Conservation (phyloP, 1,140 invertebrate species). For the Hycleus cichorii region DNA sequence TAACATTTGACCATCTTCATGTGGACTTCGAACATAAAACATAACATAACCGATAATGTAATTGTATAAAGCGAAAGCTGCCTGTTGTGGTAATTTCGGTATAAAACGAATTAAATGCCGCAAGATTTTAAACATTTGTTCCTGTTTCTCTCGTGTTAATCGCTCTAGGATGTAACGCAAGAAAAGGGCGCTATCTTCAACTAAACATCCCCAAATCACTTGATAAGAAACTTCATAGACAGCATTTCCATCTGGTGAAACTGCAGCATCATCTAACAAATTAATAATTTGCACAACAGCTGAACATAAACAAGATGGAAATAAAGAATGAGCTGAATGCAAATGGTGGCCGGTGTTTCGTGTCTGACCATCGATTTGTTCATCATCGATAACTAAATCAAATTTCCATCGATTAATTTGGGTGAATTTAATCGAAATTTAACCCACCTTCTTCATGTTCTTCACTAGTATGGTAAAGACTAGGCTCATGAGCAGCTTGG, state of each 20-base stretch:
- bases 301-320: slow-evolving; percentile 93
- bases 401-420: not conserved
- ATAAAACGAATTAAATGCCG: slow-evolving; percentile 90
- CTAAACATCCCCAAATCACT: slow-evolving; percentile 91
- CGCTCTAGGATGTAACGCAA: slow-evolving; percentile 93
- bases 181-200: slow-evolving; percentile 96
- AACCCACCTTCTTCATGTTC: slow-evolving; percentile 77
- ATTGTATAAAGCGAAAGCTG: slow-evolving; percentile 97
- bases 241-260: slow-evolving; percentile 85
- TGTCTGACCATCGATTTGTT: slow-evolving; percentile 57
- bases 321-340: slow-evolving; percentile 87
- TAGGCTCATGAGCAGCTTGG: slow-evolving; percentile 93
- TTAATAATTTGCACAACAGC: slow-evolving; percentile 92
- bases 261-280: slow-evolving; percentile 91
- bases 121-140: slow-evolving; percentile 90
- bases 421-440: not conserved
- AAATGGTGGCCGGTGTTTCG: slow-evolving; percentile 69
- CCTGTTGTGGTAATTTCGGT: slow-evolving; percentile 90
- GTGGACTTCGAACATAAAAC: slow-evolving; percentile 95
- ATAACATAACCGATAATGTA: slow-evolving; percentile 99
- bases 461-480: slow-evolving; percentile 76
- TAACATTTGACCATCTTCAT: slow-evolving; percentile 83
- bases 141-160: slow-evolving; percentile 90
- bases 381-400: slow-evolving; percentile 49
- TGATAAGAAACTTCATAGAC: slow-evolving; percentile 88